phyloP scores from a whole-genome alignment of 2,888 invertebrate species.

The Parnassius smintheus region DNA sequence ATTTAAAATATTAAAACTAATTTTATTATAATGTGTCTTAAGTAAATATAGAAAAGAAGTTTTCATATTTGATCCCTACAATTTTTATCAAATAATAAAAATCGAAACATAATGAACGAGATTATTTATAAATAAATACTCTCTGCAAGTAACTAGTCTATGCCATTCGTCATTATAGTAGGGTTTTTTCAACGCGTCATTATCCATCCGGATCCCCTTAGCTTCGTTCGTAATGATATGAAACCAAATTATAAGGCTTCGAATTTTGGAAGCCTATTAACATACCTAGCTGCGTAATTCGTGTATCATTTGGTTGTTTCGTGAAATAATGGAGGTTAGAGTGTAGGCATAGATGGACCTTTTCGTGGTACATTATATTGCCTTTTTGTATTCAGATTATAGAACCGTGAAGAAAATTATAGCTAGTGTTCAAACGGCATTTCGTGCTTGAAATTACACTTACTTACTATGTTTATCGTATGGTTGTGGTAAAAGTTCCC shows the following conservation, averaged over 20 bases:
- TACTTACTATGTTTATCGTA: neutral
- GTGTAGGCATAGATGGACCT: conserved; percentile 31
- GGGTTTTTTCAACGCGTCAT: conserved; percentile 46
- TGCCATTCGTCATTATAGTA: conserved; percentile 37
- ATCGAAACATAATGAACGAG: too few species aligned
- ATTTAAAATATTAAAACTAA: too few species aligned
- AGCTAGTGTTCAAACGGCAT: neutral
- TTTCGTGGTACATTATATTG: conserved; percentile 28
- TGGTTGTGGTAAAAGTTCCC: too few species aligned
- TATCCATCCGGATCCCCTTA: conserved; percentile 57
- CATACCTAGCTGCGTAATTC: conserved; percentile 61
- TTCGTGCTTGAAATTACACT: neutral
- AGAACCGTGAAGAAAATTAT: conserved; percentile 2
- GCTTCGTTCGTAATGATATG: conserved; percentile 69
- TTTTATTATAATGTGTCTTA: too few species aligned
- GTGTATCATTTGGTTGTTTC: conserved; percentile 60
- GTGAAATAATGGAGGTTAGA: conserved; percentile 41
- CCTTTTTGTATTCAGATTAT: neutral
- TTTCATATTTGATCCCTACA: too few species aligned
- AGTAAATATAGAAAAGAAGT: too few species aligned
- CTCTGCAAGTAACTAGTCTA: conserved; percentile 37
- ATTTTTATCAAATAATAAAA: too few species aligned
- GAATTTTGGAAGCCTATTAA: conserved; percentile 65
- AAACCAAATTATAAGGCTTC: conserved; percentile 71
- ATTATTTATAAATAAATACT: conserved; percentile 9